Conservation (phyloP, 2,888 invertebrate species). For the Epinotia brunnichana region DNA sequence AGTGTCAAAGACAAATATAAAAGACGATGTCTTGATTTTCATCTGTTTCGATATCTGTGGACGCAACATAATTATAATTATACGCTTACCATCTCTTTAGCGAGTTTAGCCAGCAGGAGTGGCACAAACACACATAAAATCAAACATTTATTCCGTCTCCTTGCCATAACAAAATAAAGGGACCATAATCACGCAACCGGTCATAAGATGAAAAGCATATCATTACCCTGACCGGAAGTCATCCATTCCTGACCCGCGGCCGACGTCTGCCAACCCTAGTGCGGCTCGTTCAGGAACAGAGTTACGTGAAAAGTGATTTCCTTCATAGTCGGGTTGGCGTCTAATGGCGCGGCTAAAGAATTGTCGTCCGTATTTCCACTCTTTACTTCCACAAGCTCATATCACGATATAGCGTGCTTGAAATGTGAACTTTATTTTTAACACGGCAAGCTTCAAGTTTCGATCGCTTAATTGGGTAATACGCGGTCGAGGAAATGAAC, state of each 20-base stretch:
- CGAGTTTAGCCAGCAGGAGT: background rate
- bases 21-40: too few species aligned
- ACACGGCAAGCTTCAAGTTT: background rate
- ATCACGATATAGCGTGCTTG: background rate
- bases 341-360: slow-evolving; percentile 47
- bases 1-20: too few species aligned
- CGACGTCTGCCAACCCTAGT: slow-evolving; percentile 43
- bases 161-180: slow-evolving; percentile 21
- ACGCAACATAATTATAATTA: too few species aligned
- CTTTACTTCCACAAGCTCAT: slow-evolving; percentile 34
- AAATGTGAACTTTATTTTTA: slow-evolving; percentile 24
- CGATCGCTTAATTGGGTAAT: slow-evolving; percentile 1
- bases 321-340: slow-evolving; percentile 56
- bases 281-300: slow-evolving; percentile 55
- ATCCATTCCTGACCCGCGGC: slow-evolving; percentile 24
- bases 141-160: slow-evolving; percentile 23
- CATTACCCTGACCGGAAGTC: slow-evolving; percentile 34
- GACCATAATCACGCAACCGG: slow-evolving; percentile 28
- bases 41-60: too few species aligned
- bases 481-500: slow-evolving; percentile 28
- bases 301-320: slow-evolving; percentile 60
- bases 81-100: background rate
- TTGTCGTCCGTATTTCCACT: slow-evolving; percentile 57
- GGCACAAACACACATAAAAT: slow-evolving; percentile 10
- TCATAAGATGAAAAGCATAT: slow-evolving; percentile 37